Conservation (phyloP, 2,888 invertebrate species). For the Eudemis profundana region DNA sequence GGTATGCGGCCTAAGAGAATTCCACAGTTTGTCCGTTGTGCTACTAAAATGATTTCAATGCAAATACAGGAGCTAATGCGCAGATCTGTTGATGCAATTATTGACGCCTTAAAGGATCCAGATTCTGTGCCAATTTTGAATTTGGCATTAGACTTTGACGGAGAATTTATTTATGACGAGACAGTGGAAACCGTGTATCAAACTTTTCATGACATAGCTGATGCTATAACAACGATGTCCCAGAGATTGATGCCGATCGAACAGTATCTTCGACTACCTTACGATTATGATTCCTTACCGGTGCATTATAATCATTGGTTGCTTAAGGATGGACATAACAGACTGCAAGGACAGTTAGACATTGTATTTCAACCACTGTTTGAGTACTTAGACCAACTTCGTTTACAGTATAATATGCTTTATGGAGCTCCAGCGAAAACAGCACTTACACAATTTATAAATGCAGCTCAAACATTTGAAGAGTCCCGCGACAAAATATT, state of each 20-base stretch:
- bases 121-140: slow-evolving; percentile 86
- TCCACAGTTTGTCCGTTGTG: slow-evolving; percentile 73
- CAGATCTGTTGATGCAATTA: slow-evolving; percentile 87
- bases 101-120: slow-evolving; percentile 81
- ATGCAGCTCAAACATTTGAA: slow-evolving; percentile 83
- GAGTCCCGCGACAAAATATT: slow-evolving; percentile 86
- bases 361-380: slow-evolving; percentile 84
- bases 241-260: slow-evolving; percentile 86
- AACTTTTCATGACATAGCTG: slow-evolving; percentile 85
- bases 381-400: slow-evolving; percentile 82
- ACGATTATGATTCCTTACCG: slow-evolving; percentile 80
- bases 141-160: slow-evolving; percentile 83
- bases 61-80: slow-evolving; percentile 89
- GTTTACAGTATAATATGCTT: slow-evolving; percentile 84
- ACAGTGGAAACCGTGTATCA: slow-evolving; percentile 83
- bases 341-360: slow-evolving; percentile 81
- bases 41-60: slow-evolving; percentile 79
- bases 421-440: slow-evolving; percentile 80
- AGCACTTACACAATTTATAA: slow-evolving; percentile 77
- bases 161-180: slow-evolving; percentile 86
- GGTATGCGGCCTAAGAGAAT: slow-evolving; percentile 71
- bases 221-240: slow-evolving; percentile 83
- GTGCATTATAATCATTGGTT: slow-evolving; percentile 86
- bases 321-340: slow-evolving; percentile 77
- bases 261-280: slow-evolving; percentile 74